A percentile compares a stretch with the other conserved stretches of the same genome.
phyloP scores from a whole-genome alignment of 2,888 invertebrate species.

The Electrophaes corylata region DNA sequence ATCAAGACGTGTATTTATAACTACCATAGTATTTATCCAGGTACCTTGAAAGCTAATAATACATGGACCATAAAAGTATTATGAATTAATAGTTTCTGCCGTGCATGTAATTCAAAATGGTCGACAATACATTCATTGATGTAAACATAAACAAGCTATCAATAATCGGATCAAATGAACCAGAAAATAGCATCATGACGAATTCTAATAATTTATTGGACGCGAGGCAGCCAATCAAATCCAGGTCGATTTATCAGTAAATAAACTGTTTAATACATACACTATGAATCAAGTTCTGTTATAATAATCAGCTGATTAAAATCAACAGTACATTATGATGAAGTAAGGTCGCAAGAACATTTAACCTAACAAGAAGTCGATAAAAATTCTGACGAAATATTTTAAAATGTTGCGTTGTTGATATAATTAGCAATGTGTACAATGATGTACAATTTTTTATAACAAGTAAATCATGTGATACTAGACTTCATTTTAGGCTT shows the following conservation, averaged over 20 bases:
- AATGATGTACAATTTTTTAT: too few species aligned
- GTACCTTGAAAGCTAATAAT: background rate
- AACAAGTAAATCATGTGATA: too few species aligned
- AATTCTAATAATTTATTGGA: conserved; percentile 13
- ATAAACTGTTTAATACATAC: conserved; percentile 48
- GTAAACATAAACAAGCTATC: conserved; percentile 2
- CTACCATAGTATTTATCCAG: background rate
- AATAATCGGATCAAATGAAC: conserved; percentile 7
- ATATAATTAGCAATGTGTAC: too few species aligned
- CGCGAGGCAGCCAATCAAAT: conserved; percentile 41
- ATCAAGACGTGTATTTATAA: too few species aligned
- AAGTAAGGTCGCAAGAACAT: background rate
- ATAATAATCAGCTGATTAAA: conserved; percentile 42
- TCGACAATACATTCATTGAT: conserved; percentile 3
- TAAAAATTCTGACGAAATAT: background rate
- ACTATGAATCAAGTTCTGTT: conserved; percentile 60
- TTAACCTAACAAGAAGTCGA: too few species aligned
- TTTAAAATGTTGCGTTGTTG: too few species aligned
- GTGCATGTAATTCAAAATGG: background rate
- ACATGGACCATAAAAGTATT: too few species aligned
- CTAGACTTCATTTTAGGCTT: too few species aligned
- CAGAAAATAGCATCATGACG: conserved; percentile 1
- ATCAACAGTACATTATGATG: background rate
- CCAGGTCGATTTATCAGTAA: conserved; percentile 50
- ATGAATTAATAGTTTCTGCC: too few species aligned